phyloP scores from a whole-genome alignment of 2,888 invertebrate genomes.

The Pyrochroa serraticornis region DNA sequence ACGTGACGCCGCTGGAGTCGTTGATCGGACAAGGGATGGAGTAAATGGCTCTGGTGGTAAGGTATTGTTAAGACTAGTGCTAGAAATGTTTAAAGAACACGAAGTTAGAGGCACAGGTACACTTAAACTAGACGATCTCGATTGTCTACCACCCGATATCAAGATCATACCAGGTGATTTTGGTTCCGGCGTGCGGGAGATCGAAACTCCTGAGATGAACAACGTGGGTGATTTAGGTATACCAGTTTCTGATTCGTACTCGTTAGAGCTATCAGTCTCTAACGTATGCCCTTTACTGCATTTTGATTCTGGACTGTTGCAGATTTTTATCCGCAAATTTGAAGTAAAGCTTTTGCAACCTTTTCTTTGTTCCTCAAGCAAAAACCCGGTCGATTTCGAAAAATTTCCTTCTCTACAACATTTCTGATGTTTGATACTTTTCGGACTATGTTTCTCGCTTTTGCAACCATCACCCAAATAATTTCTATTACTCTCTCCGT shows the following conservation, averaged over 20 bases:
- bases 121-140: conserved; percentile 61
- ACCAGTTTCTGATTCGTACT: conserved; percentile 65
- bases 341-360: conserved; percentile 44
- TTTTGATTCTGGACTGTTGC: conserved; percentile 47
- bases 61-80: conserved; percentile 51
- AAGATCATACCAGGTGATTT: conserved; percentile 56
- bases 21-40: conserved; percentile 54
- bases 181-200: conserved; percentile 62
- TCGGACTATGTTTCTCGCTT: conserved; percentile 50
- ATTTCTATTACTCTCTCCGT: conserved; percentile 38
- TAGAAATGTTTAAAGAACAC: conserved; percentile 54
- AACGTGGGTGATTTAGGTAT: conserved; percentile 64
- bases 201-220: conserved; percentile 65
- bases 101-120: conserved; percentile 57
- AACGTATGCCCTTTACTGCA: conserved; percentile 47
- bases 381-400: conserved; percentile 56
- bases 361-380: conserved; percentile 50
- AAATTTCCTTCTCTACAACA: conserved; percentile 46
- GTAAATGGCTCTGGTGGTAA: conserved; percentile 54
- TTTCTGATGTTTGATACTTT: conserved; percentile 45
- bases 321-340: conserved; percentile 56
- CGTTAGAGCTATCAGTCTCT: conserved; percentile 61
- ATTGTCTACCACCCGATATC: conserved; percentile 56
- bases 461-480: conserved; percentile 43
- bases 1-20: conserved; percentile 52